These are phyloP conservation scores for Sarcophaga variegata DNA, from an alignment of 2,888 invertebrate genomes.

Conservation along the genomic window DNA sequence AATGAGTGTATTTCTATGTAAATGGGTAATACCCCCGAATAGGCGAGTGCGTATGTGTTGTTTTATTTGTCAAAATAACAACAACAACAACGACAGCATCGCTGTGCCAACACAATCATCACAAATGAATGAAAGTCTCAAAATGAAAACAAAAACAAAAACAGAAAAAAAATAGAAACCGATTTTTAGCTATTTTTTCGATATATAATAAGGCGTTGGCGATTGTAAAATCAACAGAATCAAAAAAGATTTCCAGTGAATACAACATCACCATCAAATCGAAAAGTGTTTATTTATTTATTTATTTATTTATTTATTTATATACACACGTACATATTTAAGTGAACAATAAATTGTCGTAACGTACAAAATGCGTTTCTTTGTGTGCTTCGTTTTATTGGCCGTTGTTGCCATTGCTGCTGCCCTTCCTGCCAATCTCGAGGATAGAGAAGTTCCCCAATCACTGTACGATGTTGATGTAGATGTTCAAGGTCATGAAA, in stretches of 20 bases:
- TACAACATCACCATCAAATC: slow-evolving; percentile 36
- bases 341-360: too few relatives aligned
- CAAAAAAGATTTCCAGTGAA: slow-evolving; percentile 43
- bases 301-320: not conserved
- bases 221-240: slow-evolving; percentile 60
- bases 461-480: slow-evolving; percentile 70
- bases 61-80: slow-evolving; percentile 18
- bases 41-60: not conserved
- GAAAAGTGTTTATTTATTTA: not conserved
- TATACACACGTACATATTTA: not conserved
- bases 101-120: not conserved
- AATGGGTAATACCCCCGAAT: not conserved
- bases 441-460: slow-evolving; percentile 53
- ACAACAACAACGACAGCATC: not conserved
- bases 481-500: slow-evolving; percentile 72
- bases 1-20: not conserved
- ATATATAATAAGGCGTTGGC: slow-evolving; percentile 46
- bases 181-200: slow-evolving; percentile 1
- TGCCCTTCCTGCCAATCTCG: slow-evolving; percentile 55
- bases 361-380: slow-evolving; percentile 69
- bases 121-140: slow-evolving; percentile 37
- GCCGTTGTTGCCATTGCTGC: slow-evolving; percentile 56
- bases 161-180: not conserved
- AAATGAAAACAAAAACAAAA: too few relatives aligned
- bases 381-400: slow-evolving; percentile 62